Percentiles rank a stretch among this genome's conserved stretches.
phyloP scores from a whole-genome alignment of 2,888 invertebrate species.

The Hoplodrina ambigua region DNA sequence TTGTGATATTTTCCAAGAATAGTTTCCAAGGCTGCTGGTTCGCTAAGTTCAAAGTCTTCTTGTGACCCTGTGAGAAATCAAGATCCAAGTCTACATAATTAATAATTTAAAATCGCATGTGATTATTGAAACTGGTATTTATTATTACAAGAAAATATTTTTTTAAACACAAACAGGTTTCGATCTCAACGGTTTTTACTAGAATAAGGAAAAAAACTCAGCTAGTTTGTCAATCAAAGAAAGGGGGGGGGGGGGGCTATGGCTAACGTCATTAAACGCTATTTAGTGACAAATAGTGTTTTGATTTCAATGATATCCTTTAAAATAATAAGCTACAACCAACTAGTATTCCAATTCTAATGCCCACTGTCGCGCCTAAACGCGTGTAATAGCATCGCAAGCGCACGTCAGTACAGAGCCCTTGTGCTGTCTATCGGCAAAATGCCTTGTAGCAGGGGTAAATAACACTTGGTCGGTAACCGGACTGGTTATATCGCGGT shows the following conservation, averaged over 20 bases:
- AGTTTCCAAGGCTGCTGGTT: slow-evolving; percentile 43
- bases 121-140: slow-evolving; percentile 24
- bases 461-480: slow-evolving; percentile 56
- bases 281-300: too few relatives aligned
- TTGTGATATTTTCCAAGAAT: slow-evolving; percentile 41
- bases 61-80: slow-evolving; percentile 35
- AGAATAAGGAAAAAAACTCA: background rate
- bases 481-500: slow-evolving; percentile 55
- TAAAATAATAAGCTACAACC: slow-evolving; percentile 18
- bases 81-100: slow-evolving; percentile 12
- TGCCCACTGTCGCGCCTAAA: slow-evolving; percentile 45
- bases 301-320: background rate
- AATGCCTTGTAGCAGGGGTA: slow-evolving; percentile 50
- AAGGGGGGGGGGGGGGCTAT: too few relatives aligned
- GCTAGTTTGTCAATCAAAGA: slow-evolving; percentile 21
- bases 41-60: slow-evolving; percentile 40
- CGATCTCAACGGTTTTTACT: background rate
- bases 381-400: slow-evolving; percentile 53
- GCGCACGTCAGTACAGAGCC: slow-evolving; percentile 58
- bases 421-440: slow-evolving; percentile 67
- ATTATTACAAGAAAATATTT: background rate
- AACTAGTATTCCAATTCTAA: slow-evolving; percentile 34
- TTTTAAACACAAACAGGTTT: slow-evolving; percentile 10
- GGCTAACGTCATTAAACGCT: background rate
- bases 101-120: slow-evolving; percentile 2